Conservation (phyloP, 2,888 invertebrate species). For the Cryptophagus acutangulus region DNA sequence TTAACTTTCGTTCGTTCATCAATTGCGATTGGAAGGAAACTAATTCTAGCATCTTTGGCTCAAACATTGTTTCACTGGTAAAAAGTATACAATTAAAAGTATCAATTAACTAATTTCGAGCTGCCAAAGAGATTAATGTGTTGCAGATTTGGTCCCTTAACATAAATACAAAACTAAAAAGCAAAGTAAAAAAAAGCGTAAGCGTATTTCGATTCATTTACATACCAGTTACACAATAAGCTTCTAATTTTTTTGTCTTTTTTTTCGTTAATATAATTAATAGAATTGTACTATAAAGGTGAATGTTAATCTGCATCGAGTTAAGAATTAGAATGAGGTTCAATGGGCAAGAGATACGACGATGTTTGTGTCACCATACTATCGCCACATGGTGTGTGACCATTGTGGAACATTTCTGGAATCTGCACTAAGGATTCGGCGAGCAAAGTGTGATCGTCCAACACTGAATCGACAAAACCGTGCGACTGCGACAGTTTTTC, state of each 20-base stretch:
- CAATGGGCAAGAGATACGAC: conserved; percentile 39
- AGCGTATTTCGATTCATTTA: background rate
- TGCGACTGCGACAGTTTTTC: conserved; percentile 62
- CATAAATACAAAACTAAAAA: too few species aligned
- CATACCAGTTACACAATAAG: conserved; percentile 7
- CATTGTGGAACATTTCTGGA: conserved; percentile 51
- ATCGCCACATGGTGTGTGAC: conserved; percentile 40
- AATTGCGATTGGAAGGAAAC: too few species aligned
- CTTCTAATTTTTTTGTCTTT: background rate
- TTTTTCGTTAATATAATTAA: background rate
- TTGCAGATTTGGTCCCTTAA: too few species aligned
- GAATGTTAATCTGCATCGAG: conserved; percentile 1
- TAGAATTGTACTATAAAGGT: conserved; percentile 5
- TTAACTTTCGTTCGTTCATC: too few species aligned
- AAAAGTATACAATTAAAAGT: too few species aligned
- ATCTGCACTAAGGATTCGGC: conserved; percentile 50
- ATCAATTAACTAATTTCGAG: too few species aligned
- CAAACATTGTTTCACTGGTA: too few species aligned
- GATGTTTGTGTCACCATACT: conserved; percentile 39
- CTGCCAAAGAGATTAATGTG: too few species aligned
- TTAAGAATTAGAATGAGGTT: conserved; percentile 41
- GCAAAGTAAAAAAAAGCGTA: background rate
- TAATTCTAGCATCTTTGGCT: too few species aligned
- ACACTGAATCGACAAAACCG: conserved; percentile 57
- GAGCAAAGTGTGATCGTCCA: conserved; percentile 57